Evolutionary conservation across 2,888 invertebrate genomes (phyloP), one percentile per base, ranked within the genome.

Genomic region (Polyommatus iphigenia): DNA sequence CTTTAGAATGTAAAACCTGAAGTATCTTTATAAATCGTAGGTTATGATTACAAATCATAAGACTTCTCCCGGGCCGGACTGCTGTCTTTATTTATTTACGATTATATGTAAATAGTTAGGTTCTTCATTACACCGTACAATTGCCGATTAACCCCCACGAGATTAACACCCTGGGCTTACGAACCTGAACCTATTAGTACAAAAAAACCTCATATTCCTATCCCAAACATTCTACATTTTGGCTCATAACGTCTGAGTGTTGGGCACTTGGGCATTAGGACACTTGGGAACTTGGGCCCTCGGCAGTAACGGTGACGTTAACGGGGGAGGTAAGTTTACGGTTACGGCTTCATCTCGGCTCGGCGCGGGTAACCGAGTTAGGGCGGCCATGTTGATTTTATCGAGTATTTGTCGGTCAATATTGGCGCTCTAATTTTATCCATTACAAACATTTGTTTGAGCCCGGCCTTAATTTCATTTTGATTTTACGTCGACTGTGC

Each of bases 401-500:
- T 20, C 59, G 36, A 73, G 73, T 67, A 76, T 76, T 78, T 78
- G 76, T 78, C 50, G 75, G 78, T 76, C 75, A 76, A 76, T 75
- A 76, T 78, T 76, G 36, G 29, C 67, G 67, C 67, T 67, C 67
- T 67, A 67, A 67, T 67, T 62, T 67, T 32, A 67, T 67, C 67
- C 29, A 67, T 67, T 67, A 32, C 29, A 29, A 67, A 67, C 67
- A 29, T 32, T 67, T 67, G 67, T 67, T 67, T 67, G 29, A 29
- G 67, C 29, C 29, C 67, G 7, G 67, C 67, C 67, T 67, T 67
- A 4, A 67, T 67, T 67, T 67, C 5, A 32, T 32, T 67, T 67
- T 67, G 67, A 67, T 67, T 67, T 67, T 67, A 67, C 24, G 29
- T 13, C 67, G 29, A 15, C 67, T 32, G 29, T 29, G 29, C 13